These are phyloP conservation scores for Physeter macrocephalus DNA, from an alignment of 2,113 vertebrate species.

Conservation along the genomic window DNA sequence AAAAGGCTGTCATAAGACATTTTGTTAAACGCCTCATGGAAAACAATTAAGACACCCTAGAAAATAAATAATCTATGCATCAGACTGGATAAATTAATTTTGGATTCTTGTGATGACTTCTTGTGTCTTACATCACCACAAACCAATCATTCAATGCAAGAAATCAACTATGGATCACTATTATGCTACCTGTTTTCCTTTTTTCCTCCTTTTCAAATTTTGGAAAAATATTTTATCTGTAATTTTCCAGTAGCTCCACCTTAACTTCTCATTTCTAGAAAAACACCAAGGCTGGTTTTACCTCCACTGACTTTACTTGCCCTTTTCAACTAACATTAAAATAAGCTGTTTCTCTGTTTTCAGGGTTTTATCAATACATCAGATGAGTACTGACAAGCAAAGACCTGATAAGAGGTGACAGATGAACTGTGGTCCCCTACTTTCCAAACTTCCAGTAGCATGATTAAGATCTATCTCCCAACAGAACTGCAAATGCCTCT, in stretches of 20 bases:
- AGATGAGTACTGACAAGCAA: not conserved
- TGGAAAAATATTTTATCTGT: not conserved
- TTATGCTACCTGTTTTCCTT: not conserved
- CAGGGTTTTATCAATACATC: not conserved
- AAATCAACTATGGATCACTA: not conserved
- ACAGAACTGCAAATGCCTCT: not conserved
- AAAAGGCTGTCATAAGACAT: not conserved
- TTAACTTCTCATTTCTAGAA: not conserved
- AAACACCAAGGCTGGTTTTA: not conserved
- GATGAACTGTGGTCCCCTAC: accelerated
- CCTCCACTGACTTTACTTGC: not conserved
- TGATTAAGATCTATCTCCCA: not conserved
- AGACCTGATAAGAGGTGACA: accelerated
- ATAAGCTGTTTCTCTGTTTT: not conserved
- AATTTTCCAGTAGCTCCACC: not conserved
- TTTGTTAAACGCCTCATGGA: not conserved
- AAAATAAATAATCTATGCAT: not conserved
- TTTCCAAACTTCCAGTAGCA: not conserved
- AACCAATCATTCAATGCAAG: not conserved
- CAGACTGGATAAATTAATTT: not conserved
- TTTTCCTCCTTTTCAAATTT: not conserved
- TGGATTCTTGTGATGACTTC: not conserved
- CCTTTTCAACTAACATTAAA: not conserved
- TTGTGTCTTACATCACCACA: not conserved
- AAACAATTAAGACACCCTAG: not conserved